A percentile compares a stretch with the other conserved stretches of the same genome.
Evolutionary conservation across 1,140 invertebrate genomes (phyloP).

Genomic region (Pseudomyrmex concolor): DNA sequence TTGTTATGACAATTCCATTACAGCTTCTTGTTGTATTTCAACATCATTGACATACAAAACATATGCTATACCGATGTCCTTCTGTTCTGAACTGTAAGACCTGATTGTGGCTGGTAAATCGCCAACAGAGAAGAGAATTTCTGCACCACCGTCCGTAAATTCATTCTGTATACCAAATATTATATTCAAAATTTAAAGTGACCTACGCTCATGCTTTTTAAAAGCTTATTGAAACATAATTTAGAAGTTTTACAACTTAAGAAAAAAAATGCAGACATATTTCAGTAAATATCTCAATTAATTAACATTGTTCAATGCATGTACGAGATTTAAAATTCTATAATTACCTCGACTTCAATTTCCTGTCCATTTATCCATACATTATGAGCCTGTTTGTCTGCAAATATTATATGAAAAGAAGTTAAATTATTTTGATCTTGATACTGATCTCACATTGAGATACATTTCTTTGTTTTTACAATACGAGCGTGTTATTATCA

Average conservation of each 20-base stretch:
- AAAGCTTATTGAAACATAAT: not conserved
- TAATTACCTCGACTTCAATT: constrained; percentile 85
- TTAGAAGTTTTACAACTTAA: not conserved
- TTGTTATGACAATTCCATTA: constrained; percentile 32
- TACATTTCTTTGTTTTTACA: too few species aligned
- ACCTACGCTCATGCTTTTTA: too few species aligned
- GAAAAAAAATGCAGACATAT: not conserved
- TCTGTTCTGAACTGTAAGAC: constrained; percentile 83
- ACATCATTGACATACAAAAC: constrained; percentile 76
- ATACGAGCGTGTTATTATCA: too few species aligned
- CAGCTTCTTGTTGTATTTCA: constrained; percentile 77
- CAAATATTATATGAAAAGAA: constrained; percentile 66
- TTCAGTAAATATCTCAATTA: not conserved
- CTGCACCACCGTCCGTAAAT: constrained; percentile 92
- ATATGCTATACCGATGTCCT: constrained; percentile 80
- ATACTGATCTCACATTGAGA: too few species aligned
- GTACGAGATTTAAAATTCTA: not conserved
- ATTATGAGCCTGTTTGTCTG: constrained; percentile 92
- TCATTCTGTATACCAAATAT: constrained; percentile 86
- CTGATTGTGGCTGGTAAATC: constrained; percentile 87
- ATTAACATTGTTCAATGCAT: not conserved
- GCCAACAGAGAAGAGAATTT: constrained; percentile 89
- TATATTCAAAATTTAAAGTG: too few species aligned
- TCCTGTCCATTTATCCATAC: constrained; percentile 92
- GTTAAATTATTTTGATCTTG: constrained; percentile 23